Percentiles rank a stretch among this genome's conserved stretches.
Evolutionary conservation across 2,888 invertebrate genomes (phyloP).

Genomic region (Phyllotreta striolata): DNA sequence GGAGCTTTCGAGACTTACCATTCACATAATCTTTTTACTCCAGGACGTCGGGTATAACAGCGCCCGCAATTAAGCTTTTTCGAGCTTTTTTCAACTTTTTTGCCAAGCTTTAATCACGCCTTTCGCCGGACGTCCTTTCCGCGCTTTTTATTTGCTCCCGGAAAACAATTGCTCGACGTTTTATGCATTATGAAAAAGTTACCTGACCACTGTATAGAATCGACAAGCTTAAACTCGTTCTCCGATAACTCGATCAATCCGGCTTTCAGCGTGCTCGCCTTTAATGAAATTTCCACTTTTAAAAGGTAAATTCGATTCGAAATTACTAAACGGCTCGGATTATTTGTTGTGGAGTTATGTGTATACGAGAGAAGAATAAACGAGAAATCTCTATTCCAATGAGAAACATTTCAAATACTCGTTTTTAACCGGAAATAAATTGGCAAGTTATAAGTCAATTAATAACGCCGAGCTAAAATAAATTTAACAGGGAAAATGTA

Average conservation of each 20-base stretch:
- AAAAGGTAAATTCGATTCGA: too few relatives aligned
- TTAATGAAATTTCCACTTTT: not conserved
- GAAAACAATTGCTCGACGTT: constrained; percentile 24
- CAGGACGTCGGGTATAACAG: constrained; percentile 35
- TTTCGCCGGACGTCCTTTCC: constrained; percentile 40
- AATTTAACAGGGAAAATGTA: too few relatives aligned
- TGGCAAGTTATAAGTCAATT: too few relatives aligned
- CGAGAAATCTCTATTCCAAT: too few relatives aligned
- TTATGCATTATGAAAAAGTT: constrained; percentile 27
- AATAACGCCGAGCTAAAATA: too few relatives aligned
- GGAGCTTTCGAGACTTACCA: constrained; percentile 38
- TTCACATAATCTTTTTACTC: constrained; percentile 40
- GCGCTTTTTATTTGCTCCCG: constrained; percentile 35
- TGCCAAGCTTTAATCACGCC: constrained; percentile 36
- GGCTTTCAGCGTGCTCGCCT: not conserved
- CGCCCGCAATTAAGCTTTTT: constrained; percentile 39
- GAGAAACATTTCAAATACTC: too few relatives aligned
- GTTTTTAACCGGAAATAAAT: too few relatives aligned
- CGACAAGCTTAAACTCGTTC: not conserved
- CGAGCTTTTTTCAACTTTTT: constrained; percentile 24
- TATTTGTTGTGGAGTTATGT: too few relatives aligned
- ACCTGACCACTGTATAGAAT: constrained; percentile 8
- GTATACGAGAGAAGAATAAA: too few relatives aligned
- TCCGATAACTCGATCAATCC: not conserved
- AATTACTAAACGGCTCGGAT: too few relatives aligned